A percentile compares a stretch with the other conserved stretches of the same genome.
These are phyloP conservation scores for Mayetiola destructor DNA, from an alignment of 2,888 invertebrate genomes.

Conservation along the genomic window DNA sequence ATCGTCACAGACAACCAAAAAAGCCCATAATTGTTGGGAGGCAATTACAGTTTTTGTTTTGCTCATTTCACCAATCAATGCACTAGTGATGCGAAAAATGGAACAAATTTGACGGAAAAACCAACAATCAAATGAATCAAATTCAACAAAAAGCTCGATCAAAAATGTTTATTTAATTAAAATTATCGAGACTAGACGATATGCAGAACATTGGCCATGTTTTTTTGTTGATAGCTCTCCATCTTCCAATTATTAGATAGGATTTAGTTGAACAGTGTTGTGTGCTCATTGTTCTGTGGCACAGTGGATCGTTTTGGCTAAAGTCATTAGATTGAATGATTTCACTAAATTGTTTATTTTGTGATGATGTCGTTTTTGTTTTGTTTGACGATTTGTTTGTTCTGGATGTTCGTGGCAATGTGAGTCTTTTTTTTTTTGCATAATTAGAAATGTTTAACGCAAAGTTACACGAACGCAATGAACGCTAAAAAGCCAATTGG, in stretches of 20 bases:
- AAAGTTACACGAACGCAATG: too few relatives aligned
- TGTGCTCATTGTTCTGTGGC: neutral
- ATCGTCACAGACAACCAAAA: neutral
- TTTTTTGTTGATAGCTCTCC: too few relatives aligned
- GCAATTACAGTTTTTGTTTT: constrained; percentile 2
- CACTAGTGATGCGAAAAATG: constrained; percentile 8
- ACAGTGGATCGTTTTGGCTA: neutral
- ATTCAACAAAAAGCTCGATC: neutral
- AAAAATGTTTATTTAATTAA: neutral
- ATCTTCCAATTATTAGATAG: too few relatives aligned
- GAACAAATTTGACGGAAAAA: neutral
- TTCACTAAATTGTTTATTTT: neutral
- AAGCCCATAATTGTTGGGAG: neutral
- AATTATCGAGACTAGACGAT: neutral
- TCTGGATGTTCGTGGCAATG: too few relatives aligned
- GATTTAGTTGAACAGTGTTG: neutral
- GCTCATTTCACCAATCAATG: constrained; percentile 5
- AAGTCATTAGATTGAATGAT: neutral
- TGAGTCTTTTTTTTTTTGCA: too few relatives aligned
- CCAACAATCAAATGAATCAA: neutral
- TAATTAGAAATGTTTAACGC: too few relatives aligned
- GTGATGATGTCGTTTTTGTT: neutral
- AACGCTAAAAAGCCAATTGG: too few relatives aligned
- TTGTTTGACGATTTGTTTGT: too few relatives aligned
- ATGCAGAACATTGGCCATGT: neutral